Conservation (phyloP, 2,113 vertebrate species). For the Redunca redunca region DNA sequence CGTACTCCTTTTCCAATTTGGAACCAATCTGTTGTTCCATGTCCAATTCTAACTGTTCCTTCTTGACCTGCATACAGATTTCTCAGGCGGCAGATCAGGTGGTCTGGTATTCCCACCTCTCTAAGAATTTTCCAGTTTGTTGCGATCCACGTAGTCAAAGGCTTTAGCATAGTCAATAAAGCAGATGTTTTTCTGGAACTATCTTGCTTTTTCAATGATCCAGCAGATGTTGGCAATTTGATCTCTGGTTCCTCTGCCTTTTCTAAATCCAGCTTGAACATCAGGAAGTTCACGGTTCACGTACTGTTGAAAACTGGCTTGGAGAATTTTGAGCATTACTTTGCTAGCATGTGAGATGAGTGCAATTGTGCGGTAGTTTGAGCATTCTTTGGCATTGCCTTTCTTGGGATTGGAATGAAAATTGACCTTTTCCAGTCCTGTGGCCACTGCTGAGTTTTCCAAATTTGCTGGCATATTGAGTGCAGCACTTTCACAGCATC, state of each 20-base stretch:
- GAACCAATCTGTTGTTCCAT: neutral
- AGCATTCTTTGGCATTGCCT: neutral
- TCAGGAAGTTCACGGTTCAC: neutral
- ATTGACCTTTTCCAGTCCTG: neutral
- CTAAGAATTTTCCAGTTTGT: neutral
- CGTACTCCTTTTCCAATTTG: neutral
- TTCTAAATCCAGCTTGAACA: neutral
- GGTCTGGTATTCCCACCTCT: neutral
- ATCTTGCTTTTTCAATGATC: neutral
- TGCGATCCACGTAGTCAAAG: neutral
- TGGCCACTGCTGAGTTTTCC: neutral
- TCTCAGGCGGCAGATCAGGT: neutral
- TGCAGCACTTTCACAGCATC: neutral
- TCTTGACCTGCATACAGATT: neutral
- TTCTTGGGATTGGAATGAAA: neutral
- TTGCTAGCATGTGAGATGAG: neutral
- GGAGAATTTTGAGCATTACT: neutral
- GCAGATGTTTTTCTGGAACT: neutral
- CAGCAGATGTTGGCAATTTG: neutral
- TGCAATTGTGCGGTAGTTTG: neutral
- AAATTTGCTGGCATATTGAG: neutral
- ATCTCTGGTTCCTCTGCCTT: neutral
- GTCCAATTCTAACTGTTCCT: accelerated
- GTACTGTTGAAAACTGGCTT: neutral
- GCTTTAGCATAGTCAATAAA: neutral